Conservation (phyloP, 2,888 invertebrate genomes). For the Lordiphosa andalusiaca region DNA sequence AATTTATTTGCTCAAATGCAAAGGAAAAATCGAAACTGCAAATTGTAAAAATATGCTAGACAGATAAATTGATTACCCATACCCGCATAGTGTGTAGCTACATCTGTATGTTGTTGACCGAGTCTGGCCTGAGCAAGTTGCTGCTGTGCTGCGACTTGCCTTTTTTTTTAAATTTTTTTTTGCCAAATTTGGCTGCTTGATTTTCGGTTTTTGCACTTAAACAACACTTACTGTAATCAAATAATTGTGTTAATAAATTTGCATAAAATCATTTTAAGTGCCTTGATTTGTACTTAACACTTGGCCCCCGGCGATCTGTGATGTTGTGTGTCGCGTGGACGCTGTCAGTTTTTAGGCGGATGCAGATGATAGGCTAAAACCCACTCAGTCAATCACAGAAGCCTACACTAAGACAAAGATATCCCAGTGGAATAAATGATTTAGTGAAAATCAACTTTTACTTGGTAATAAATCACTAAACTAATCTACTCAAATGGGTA, state of each 20-base stretch:
- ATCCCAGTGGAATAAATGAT: no score
- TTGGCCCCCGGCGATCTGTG: constrained; percentile 2
- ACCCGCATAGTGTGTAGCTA: constrained; percentile 30
- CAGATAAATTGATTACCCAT: constrained; percentile 66
- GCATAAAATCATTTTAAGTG: constrained; percentile 49
- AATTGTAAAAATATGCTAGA: constrained; percentile 31
- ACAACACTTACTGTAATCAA: constrained; percentile 53
- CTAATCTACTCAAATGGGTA: no score
- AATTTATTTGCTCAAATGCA: constrained; percentile 43
- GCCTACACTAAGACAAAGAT: no score
- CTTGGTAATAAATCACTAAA: no score
- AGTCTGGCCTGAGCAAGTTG: background rate
- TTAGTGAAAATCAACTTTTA: no score
- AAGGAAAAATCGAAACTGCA: constrained; percentile 6
- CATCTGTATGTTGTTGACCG: constrained; percentile 7
- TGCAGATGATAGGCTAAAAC: no score
- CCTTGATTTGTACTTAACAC: constrained; percentile 51
- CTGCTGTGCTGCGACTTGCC: no score
- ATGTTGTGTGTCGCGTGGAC: constrained; percentile 42
- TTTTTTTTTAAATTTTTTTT: no score
- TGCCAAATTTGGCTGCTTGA: constrained; percentile 57
- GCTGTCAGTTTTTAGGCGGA: constrained; percentile 34
- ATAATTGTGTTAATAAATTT: constrained; percentile 70
- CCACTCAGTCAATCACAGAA: no score
- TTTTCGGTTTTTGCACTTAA: constrained; percentile 24